phyloP scores from a whole-genome alignment of 1,140 invertebrate genomes.

The Papilio dardanus region DNA sequence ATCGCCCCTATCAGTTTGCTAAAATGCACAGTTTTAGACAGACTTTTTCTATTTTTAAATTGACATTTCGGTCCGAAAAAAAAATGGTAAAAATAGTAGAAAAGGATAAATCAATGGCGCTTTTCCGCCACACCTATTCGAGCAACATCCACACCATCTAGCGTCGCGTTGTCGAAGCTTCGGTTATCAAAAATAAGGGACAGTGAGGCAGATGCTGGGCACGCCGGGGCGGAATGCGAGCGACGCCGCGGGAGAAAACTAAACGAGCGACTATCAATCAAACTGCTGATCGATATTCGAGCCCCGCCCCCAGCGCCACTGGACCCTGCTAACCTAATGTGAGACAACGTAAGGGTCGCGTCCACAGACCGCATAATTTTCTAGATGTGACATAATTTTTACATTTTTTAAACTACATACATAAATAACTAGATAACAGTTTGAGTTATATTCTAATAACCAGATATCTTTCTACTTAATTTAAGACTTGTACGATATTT shows the following conservation, averaged over 20 bases:
- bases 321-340: constrained; percentile 75
- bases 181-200: constrained; percentile 32
- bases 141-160: background rate
- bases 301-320: constrained; percentile 57
- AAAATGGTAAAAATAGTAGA: constrained; percentile 2
- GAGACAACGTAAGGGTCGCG: constrained; percentile 49
- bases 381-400: constrained; percentile 40
- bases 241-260: constrained; percentile 37
- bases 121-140: background rate
- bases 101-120: constrained; percentile 17
- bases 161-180: constrained; percentile 6
- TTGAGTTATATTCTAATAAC: too few relatives aligned
- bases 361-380: constrained; percentile 33
- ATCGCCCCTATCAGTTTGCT: background rate
- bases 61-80: background rate
- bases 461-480: too few relatives aligned
- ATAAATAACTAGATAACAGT: too few relatives aligned
- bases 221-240: constrained; percentile 22
- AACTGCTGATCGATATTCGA: constrained; percentile 66
- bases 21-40: background rate
- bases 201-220: constrained; percentile 32
- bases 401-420: background rate
- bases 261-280: constrained; percentile 70
- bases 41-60: constrained; percentile 2
- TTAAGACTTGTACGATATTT: too few relatives aligned